Conservation (phyloP, 2,113 vertebrate genomes). For the Corythornis madagascariensis region DNA sequence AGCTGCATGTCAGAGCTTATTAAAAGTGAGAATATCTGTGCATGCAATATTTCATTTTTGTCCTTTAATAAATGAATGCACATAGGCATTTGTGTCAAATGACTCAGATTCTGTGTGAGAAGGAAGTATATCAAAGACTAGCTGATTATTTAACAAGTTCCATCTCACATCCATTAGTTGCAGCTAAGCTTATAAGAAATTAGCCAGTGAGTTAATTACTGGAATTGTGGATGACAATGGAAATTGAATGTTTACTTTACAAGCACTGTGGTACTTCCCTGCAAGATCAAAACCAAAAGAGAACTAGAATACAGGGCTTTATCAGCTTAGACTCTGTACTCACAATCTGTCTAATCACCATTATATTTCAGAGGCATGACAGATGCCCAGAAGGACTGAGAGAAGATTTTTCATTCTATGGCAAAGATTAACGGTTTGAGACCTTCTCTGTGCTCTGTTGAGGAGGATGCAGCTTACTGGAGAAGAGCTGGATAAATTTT, state of each 20-base stretch:
- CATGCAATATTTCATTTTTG: not conserved
- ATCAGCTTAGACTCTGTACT: not conserved
- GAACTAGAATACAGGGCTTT: not conserved
- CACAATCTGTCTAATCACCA: not conserved
- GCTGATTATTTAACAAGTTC: not conserved
- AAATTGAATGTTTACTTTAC: not conserved
- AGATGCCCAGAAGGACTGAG: not conserved
- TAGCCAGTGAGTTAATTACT: constrained; percentile 19
- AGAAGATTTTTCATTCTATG: not conserved
- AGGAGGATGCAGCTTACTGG: not conserved
- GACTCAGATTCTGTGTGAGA: not conserved
- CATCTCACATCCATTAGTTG: not conserved
- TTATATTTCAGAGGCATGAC: not conserved
- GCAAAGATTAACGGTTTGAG: not conserved
- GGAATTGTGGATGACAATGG: not conserved
- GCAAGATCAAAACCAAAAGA: not conserved
- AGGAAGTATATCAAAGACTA: not conserved
- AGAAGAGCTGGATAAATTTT: not conserved
- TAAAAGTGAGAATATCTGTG: not conserved
- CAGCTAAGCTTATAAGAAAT: not conserved
- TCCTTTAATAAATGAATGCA: not conserved
- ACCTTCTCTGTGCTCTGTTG: not conserved
- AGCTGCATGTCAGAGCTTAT: not conserved
- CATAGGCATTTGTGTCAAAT: not conserved
- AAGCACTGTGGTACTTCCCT: not conserved